Evolutionary conservation across 2,888 invertebrate species (phyloP).

Genomic region (Mimumesa dahlbomi): DNA sequence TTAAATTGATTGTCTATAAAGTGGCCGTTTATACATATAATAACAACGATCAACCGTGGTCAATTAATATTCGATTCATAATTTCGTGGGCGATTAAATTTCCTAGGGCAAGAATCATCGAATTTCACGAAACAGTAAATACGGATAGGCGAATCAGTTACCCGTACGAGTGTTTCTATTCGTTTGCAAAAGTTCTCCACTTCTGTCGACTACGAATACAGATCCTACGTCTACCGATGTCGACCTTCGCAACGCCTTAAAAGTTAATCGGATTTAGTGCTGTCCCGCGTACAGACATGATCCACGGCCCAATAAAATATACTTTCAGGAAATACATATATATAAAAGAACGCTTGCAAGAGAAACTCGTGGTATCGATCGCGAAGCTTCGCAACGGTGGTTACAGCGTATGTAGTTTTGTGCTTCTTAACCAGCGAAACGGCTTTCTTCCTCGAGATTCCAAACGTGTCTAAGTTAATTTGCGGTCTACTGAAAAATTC

Average conservation of each 20-base stretch:
- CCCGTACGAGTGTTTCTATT: constrained; percentile 17
- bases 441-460: constrained; percentile 22
- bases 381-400: constrained; percentile 4
- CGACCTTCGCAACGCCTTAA: constrained; percentile 61
- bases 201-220: constrained; percentile 19
- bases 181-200: constrained; percentile 35
- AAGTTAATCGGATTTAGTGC: constrained; percentile 64
- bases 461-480: constrained; percentile 43
- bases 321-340: constrained; percentile 37
- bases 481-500: constrained; percentile 22
- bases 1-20: too few relatives aligned
- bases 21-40: too few relatives aligned
- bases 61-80: too few relatives aligned
- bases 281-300: constrained; percentile 46
- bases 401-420: constrained; percentile 25
- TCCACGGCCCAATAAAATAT: constrained; percentile 57
- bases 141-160: constrained; percentile 15
- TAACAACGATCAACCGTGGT: too few relatives aligned
- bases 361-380: constrained; percentile 47
- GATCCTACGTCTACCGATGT: constrained; percentile 49
- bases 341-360: constrained; percentile 39
- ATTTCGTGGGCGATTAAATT: too few relatives aligned
- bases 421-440: constrained; percentile 18
- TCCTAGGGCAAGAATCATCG: too few relatives aligned
- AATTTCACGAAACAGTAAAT: constrained; percentile 2